Conservation (phyloP, 2,888 invertebrate species). For the Antitype chi region DNA sequence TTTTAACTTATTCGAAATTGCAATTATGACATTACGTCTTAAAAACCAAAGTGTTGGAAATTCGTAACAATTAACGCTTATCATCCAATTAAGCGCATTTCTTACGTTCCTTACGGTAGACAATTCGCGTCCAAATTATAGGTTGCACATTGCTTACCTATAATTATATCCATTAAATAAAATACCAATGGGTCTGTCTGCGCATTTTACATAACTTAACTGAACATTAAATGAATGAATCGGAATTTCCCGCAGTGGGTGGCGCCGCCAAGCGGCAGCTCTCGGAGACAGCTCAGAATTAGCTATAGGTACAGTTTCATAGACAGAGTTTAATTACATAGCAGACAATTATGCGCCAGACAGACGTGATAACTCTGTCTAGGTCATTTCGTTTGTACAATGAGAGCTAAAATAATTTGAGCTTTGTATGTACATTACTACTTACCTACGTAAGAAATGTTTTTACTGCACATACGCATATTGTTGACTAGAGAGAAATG, state of each 20-base stretch:
- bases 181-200: conserved; percentile 30
- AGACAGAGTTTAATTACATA: conserved; percentile 83
- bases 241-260: conserved; percentile 47
- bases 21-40: conserved; percentile 19
- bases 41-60: conserved; percentile 17
- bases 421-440: conserved; percentile 51
- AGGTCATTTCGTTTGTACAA: conserved; percentile 81
- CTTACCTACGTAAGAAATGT: conserved; percentile 51
- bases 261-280: conserved; percentile 45
- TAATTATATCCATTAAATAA: conserved; percentile 49
- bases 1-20: background rate
- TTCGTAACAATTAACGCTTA: conserved; percentile 42
- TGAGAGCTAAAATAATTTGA: conserved; percentile 74
- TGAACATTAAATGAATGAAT: conserved; percentile 33
- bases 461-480: conserved; percentile 34
- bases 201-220: conserved; percentile 29
- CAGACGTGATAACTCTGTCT: conserved; percentile 84
- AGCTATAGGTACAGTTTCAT: conserved; percentile 72
- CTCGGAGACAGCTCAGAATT: conserved; percentile 44
- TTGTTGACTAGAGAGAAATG: conserved; percentile 9
- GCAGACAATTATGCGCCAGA: conserved; percentile 86
- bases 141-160: conserved; percentile 31
- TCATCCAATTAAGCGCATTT: conserved; percentile 45
- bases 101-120: conserved; percentile 24
- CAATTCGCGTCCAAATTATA: conserved; percentile 46